These are phyloP conservation scores for Phylloscopus whistleri DNA, from an alignment of 2,113 vertebrate genomes.

Conservation along the genomic window DNA sequence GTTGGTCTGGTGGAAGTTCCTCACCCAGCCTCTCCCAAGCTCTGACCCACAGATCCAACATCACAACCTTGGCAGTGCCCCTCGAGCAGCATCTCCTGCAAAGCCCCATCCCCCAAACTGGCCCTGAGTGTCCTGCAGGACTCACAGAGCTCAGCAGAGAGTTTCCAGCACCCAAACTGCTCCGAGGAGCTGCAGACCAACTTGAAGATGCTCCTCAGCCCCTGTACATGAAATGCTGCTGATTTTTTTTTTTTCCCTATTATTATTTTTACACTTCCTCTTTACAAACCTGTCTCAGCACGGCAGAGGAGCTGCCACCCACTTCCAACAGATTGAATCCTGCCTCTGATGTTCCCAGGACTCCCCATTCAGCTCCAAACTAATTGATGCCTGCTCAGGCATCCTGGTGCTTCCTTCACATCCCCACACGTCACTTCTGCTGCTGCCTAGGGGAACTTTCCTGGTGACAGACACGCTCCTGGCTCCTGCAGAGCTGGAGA, in stretches of 20 bases:
- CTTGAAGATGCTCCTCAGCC: background rate
- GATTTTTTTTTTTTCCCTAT: background rate
- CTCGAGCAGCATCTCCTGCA: background rate
- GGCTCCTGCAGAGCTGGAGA: background rate
- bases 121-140: background rate
- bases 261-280: background rate
- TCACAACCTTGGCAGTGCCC: background rate
- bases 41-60: background rate
- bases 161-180: background rate
- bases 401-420: background rate
- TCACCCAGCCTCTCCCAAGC: background rate
- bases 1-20: background rate
- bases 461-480: background rate
- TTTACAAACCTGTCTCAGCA: background rate
- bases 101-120: background rate
- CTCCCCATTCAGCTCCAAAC: background rate
- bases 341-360: background rate
- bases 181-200: background rate
- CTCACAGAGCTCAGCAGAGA: background rate
- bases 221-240: background rate
- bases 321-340: conserved; percentile 13
- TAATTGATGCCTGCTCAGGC: conserved; percentile 1
- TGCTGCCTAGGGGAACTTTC: background rate
- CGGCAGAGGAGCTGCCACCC: background rate
- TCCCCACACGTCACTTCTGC: background rate